These are phyloP conservation scores for Chymomyza costata DNA, from an alignment of 1,140 invertebrate species.

Conservation along the genomic window DNA sequence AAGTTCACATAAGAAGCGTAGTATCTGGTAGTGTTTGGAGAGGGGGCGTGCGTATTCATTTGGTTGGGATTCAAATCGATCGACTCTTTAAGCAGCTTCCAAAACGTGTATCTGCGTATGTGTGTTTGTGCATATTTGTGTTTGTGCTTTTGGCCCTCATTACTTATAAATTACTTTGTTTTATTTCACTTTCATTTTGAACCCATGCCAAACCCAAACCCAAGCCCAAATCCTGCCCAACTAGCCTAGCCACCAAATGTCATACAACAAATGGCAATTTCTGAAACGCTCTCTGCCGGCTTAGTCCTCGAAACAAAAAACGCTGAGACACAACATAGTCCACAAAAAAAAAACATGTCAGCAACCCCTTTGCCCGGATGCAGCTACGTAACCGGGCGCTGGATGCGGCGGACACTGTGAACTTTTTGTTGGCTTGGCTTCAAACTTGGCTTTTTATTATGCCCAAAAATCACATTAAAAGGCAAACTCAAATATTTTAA, in stretches of 20 bases:
- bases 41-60: neutral
- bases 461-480: slow-evolving; percentile 75
- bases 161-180: slow-evolving; percentile 52
- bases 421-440: slow-evolving; percentile 38
- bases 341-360: slow-evolving; percentile 3
- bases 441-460: slow-evolving; percentile 65
- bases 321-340: slow-evolving; percentile 7
- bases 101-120: too few relatives aligned
- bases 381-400: neutral
- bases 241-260: neutral
- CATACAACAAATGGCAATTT: slow-evolving; percentile 18
- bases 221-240: neutral
- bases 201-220: neutral
- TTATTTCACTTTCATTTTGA: slow-evolving; percentile 45
- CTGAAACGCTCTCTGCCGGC: neutral
- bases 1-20: slow-evolving; percentile 63
- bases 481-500: slow-evolving; percentile 75
- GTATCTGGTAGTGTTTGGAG: neutral
- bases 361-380: slow-evolving; percentile 23
- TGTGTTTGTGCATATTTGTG: too few relatives aligned
- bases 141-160: slow-evolving; percentile 40
- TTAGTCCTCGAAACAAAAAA: slow-evolving; percentile 6
- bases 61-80: neutral
- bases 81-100: slow-evolving; percentile 22
- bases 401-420: slow-evolving; percentile 13